Evolutionary conservation across 1,140 invertebrate genomes (phyloP), one percentile per base, ranked within the genome.

Genomic region (Nixonia krombeini): DNA sequence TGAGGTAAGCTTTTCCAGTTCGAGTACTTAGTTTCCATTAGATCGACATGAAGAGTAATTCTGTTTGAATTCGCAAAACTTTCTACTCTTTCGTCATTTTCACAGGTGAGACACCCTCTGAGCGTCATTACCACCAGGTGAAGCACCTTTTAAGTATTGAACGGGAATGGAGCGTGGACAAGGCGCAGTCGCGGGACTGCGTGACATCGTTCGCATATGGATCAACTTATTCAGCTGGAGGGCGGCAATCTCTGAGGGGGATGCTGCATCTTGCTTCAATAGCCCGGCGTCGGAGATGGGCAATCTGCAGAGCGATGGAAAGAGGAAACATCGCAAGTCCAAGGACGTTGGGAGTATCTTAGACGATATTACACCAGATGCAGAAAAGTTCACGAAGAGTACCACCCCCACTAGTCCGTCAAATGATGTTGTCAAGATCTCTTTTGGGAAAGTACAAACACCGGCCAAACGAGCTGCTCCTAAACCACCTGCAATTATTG

Each of bases 221-320:
- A 61, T 74, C 25, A 56, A 70, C 41, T 70, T 52, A 6, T 18
- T 77, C 23, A 62, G 72, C 3, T 70, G 42, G 64, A 73, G 62
- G 18, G 37, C 46, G 31, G 61, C 47, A 28, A 59, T 44, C 18
- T 47, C 31, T 17, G 1, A 17, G 13, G 29, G 31, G 35, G 44
- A 74, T 72, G 70, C 8, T 49, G 29, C 31, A 25, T 18, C 46
- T 10, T 15, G 26, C 10, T 4, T 35, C 12, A 35, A 21, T 18
- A 15, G 52, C 35, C 33, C 44, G 25, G 37, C 13, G 17, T 17
- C 26, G 33, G 52, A 49, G 3, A 83, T 84, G 82, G 82, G 82
- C 17, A 84, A 84, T 53, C 44, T 80, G 26, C 82, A 83, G 44
- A 84, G 79, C 42, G 80, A 84, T 41, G 65, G 58, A 2, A 81